Percentiles rank a stretch among this genome's conserved stretches.
These are phyloP conservation scores for Cyprinodon diabolis DNA, from an alignment of 2,797 vertebrate genomes.

Conservation along the genomic window DNA sequence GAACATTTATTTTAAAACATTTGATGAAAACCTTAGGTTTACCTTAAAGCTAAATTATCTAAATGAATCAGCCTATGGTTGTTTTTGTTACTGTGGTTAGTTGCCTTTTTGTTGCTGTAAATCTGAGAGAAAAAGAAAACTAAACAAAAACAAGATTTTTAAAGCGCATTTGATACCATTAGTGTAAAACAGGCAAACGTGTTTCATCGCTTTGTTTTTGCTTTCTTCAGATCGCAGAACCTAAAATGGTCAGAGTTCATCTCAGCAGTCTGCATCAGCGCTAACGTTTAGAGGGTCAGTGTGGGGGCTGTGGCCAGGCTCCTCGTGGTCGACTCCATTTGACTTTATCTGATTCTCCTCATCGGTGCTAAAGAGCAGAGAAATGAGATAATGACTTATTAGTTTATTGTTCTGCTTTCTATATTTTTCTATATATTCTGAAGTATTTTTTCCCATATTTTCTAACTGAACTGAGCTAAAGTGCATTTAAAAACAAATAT, in stretches of 20 bases:
- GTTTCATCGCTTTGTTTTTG: conserved; percentile 9
- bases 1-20: neutral
- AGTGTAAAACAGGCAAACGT: conserved; percentile 17
- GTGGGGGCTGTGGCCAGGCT: conserved; percentile 23
- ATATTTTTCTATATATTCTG: no score
- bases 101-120: conserved; percentile 1
- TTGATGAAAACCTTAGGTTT: neutral
- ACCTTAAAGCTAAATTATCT: neutral
- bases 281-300: conserved; percentile 48
- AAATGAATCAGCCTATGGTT: neutral
- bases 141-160: neutral
- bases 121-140: conserved; percentile 14
- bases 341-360: conserved; percentile 49
- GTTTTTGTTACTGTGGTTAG: conserved; percentile 2
- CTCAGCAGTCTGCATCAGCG: conserved; percentile 73
- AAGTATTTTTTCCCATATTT: no score
- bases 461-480: no score
- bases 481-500: neutral
- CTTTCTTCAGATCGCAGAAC: conserved; percentile 5
- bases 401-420: neutral
- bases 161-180: conserved; percentile 13
- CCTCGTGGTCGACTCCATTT: conserved; percentile 57
- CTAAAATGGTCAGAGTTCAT: conserved; percentile 13
- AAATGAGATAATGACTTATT: neutral
- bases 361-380: conserved; percentile 53